Evolutionary conservation across 2,888 invertebrate species (phyloP).

Genomic region (Xiphydria camelus): DNA sequence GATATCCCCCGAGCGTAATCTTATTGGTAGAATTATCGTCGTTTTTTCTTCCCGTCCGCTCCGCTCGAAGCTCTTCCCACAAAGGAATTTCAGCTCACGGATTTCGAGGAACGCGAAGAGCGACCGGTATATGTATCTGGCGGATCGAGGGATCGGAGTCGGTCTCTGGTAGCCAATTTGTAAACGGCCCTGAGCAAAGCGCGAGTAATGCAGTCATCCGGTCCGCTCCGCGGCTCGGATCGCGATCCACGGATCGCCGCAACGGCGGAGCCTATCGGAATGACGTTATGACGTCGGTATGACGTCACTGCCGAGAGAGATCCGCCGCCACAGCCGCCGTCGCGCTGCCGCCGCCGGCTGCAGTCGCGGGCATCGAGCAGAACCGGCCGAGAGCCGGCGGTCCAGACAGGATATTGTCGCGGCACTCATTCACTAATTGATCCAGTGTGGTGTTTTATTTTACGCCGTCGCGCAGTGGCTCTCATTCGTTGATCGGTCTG

Average conservation of each 20-base stretch:
- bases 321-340: not conserved
- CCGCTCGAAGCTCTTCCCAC: too few relatives aligned
- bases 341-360: not conserved
- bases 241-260: slow-evolving; percentile 2
- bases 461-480: slow-evolving; percentile 39
- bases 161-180: slow-evolving; percentile 1
- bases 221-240: not conserved
- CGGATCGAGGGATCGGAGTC: slow-evolving; percentile 1
- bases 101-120: too few relatives aligned
- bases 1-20: too few relatives aligned
- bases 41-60: too few relatives aligned
- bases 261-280: not conserved
- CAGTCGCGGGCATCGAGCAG: slow-evolving; percentile 1
- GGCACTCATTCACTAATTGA: slow-evolving; percentile 53
- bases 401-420: slow-evolving; percentile 53
- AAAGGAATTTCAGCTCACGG: too few relatives aligned
- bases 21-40: too few relatives aligned
- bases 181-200: not conserved
- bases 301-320: slow-evolving; percentile 25
- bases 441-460: slow-evolving; percentile 49
- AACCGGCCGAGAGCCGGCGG: slow-evolving; percentile 13
- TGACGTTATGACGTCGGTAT: slow-evolving; percentile 25
- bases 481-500: slow-evolving; percentile 33
- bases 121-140: too few relatives aligned
- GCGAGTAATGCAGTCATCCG: slow-evolving; percentile 2